Conservation (phyloP, 2,113 vertebrate species). For the Takifugu bimaculatus region DNA sequence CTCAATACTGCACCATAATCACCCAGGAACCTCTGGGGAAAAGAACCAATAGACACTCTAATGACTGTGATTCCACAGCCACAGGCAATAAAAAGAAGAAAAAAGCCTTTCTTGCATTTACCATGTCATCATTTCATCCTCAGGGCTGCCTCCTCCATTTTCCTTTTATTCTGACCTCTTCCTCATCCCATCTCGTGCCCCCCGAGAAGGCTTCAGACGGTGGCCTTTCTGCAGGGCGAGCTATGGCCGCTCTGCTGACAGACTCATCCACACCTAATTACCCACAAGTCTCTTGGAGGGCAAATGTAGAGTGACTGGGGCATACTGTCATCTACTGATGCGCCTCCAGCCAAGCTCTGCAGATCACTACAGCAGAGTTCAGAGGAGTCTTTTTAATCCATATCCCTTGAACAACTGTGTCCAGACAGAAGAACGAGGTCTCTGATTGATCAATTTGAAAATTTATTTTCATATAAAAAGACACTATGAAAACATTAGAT, state of each 20-base stretch:
- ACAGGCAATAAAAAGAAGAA: slow-evolving; percentile 23
- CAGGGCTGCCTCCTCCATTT: slow-evolving; percentile 15
- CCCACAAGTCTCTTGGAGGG: slow-evolving; percentile 57
- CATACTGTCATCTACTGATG: slow-evolving; percentile 11
- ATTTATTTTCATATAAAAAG: slow-evolving; percentile 81
- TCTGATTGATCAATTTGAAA: slow-evolving; percentile 64
- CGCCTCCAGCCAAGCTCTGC: slow-evolving; percentile 13
- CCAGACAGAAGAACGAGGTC: too few species aligned
- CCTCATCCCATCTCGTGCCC: slow-evolving; percentile 25
- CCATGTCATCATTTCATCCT: slow-evolving; percentile 49
- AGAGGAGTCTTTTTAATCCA: background rate
- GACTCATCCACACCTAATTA: slow-evolving; percentile 63
- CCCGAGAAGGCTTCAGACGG: slow-evolving; percentile 50
- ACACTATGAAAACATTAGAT: slow-evolving; percentile 81
- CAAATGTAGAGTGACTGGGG: slow-evolving; percentile 29
- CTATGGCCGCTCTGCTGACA: slow-evolving; percentile 49
- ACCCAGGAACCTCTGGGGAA: slow-evolving; percentile 32
- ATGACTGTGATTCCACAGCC: slow-evolving; percentile 37
- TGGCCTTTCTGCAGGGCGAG: slow-evolving; percentile 60
- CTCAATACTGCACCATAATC: slow-evolving; percentile 39
- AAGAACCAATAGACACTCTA: slow-evolving; percentile 33
- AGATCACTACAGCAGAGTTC: background rate
- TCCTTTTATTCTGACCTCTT: slow-evolving; percentile 38
- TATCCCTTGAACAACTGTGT: background rate
- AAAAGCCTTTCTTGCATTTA: slow-evolving; percentile 25